phyloP scores from a whole-genome alignment of 2,888 invertebrate genomes.

The Silvanus unidentatus region DNA sequence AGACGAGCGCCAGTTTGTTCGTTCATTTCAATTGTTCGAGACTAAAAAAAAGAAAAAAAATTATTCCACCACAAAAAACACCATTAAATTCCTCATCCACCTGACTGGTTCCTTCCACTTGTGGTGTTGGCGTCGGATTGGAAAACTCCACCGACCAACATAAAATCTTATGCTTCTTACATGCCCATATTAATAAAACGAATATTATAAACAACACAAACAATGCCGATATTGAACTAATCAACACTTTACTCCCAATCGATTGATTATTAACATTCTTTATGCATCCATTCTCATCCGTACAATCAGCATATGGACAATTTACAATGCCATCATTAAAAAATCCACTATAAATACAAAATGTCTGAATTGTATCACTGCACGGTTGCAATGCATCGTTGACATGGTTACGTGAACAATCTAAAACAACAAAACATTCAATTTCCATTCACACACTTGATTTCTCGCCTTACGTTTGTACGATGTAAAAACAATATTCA shows the following conservation, averaged over 20 bases:
- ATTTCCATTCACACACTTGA: too few relatives aligned
- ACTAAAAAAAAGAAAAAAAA: conserved; percentile 16
- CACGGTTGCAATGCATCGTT: conserved; percentile 14
- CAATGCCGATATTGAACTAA: conserved; percentile 48
- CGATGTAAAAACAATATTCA: conserved; percentile 45
- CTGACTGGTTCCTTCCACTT: not conserved
- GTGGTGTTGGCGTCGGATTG: conserved; percentile 26
- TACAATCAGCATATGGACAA: conserved; percentile 42
- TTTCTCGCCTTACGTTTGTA: conserved; percentile 41
- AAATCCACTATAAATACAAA: conserved; percentile 42
- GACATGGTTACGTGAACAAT: not conserved
- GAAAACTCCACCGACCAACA: conserved; percentile 49
- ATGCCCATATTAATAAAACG: conserved; percentile 48
- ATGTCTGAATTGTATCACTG: conserved; percentile 13
- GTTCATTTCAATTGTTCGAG: conserved; percentile 30
- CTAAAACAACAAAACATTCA: not conserved
- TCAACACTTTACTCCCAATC: conserved; percentile 43
- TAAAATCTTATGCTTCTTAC: conserved; percentile 46
- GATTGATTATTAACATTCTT: conserved; percentile 6
- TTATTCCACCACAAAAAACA: conserved; percentile 1
- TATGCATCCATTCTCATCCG: conserved; percentile 42
- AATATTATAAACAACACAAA: conserved; percentile 48
- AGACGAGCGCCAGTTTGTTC: conserved; percentile 24
- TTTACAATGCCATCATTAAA: conserved; percentile 45
- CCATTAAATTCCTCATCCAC: conserved; percentile 4